Evolutionary conservation across 2,113 vertebrate genomes (phyloP).

Genomic region (Tylochromis polylepis): DNA sequence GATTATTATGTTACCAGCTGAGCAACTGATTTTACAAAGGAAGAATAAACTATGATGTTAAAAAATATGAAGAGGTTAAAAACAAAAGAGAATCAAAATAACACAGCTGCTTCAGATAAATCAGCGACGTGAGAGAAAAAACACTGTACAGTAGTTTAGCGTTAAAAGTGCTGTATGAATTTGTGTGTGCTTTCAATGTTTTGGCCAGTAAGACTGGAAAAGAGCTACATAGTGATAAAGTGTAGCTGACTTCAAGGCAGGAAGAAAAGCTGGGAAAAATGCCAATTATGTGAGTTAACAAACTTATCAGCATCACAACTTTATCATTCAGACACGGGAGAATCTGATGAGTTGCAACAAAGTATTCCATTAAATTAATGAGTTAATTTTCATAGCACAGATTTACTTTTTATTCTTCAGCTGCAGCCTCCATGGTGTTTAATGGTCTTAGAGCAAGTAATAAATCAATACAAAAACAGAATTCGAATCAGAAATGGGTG

Average conservation of each 20-base stretch:
- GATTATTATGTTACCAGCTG: not conserved
- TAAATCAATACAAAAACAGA: no score
- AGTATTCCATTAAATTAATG: no score
- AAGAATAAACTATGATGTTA: not conserved
- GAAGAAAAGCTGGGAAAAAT: not conserved
- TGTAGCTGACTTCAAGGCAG: not conserved
- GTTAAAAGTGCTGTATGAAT: not conserved
- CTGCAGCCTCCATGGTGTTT: no score
- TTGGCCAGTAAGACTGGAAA: not conserved
- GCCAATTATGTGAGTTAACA: not conserved
- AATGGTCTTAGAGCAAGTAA: no score
- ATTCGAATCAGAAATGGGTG: no score
- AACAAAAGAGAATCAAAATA: not conserved
- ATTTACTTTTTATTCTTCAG: no score
- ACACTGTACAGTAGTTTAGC: fast-evolving
- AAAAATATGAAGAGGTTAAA: not conserved
- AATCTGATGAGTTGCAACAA: no score
- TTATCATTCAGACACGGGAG: not conserved
- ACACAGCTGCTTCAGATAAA: not conserved
- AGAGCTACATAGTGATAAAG: not conserved
- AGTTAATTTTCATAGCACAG: no score
- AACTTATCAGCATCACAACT: not conserved
- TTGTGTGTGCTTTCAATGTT: not conserved
- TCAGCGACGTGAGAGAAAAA: not conserved
- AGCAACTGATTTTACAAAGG: not conserved